These are phyloP conservation scores for Urosaurus nigricauda DNA, from an alignment of 2,797 vertebrate genomes.

Conservation along the genomic window DNA sequence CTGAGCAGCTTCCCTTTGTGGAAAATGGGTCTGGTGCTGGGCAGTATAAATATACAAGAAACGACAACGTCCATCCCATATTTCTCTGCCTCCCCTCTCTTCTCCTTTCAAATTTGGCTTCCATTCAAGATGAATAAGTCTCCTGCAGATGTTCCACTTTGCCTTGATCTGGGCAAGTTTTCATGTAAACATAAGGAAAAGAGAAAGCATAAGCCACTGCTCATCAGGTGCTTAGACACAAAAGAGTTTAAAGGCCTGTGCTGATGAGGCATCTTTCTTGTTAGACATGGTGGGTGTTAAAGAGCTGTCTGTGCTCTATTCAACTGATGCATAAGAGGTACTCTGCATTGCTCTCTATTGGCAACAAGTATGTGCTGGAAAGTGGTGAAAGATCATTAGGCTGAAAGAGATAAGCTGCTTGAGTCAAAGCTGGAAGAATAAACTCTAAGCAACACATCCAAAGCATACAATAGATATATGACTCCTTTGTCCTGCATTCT, in stretches of 20 bases:
- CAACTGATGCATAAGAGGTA: conserved; percentile 51
- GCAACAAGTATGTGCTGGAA: conserved; percentile 22
- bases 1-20: neutral
- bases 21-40: conserved; percentile 5
- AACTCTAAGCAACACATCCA: conserved; percentile 34
- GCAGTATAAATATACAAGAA: conserved; percentile 24
- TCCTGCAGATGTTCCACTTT: conserved; percentile 68
- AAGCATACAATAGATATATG: conserved; percentile 9
- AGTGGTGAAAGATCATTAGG: conserved; percentile 53
- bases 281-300: conserved; percentile 49
- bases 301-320: conserved; percentile 51
- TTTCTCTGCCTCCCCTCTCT: conserved; percentile 44
- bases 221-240: conserved; percentile 60
- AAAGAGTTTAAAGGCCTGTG: conserved; percentile 60
- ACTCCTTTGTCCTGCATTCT: neutral
- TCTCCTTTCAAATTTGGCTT: conserved; percentile 25
- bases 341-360: conserved; percentile 54
- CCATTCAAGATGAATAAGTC: conserved; percentile 63
- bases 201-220: conserved; percentile 49
- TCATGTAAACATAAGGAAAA: conserved; percentile 49
- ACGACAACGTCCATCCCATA: conserved; percentile 28
- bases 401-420: neutral
- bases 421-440: neutral
- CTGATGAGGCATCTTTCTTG: conserved; percentile 64
- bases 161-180: conserved; percentile 64